These are phyloP conservation scores for Altica lythri DNA, from an alignment of 2,888 invertebrate species.

Conservation along the genomic window DNA sequence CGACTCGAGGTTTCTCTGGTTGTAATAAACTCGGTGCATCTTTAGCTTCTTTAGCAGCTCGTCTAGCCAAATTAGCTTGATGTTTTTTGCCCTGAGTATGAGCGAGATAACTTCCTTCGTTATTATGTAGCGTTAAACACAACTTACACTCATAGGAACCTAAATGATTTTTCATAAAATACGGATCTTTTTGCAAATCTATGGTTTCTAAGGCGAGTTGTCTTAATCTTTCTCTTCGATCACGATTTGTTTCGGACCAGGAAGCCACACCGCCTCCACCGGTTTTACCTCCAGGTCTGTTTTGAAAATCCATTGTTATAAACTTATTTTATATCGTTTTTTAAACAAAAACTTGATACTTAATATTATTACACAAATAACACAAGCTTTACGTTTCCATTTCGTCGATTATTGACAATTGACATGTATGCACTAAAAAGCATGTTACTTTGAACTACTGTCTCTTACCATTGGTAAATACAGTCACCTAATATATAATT, in stretches of 20 bases:
- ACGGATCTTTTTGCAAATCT: slow-evolving; percentile 98
- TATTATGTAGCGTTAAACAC: slow-evolving; percentile 97
- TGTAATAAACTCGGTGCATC: slow-evolving; percentile 94
- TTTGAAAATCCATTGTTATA: slow-evolving; percentile 94
- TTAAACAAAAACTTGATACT: too few relatives aligned
- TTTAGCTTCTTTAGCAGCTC: slow-evolving; percentile 98
- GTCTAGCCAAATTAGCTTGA: slow-evolving; percentile 95
- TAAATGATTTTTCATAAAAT: slow-evolving; percentile 99
- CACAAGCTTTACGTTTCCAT: too few relatives aligned
- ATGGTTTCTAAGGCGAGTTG: slow-evolving; percentile 98
- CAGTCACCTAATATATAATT: too few relatives aligned
- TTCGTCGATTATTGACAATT: too few relatives aligned
- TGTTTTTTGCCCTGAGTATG: slow-evolving; percentile 98
- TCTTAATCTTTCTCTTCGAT: slow-evolving; percentile 91
- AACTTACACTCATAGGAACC: slow-evolving; percentile 98
- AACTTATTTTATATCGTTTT: too few relatives aligned
- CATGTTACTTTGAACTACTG: too few relatives aligned
- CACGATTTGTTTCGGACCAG: slow-evolving; percentile 97
- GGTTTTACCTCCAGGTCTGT: slow-evolving; percentile 97
- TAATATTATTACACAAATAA: too few relatives aligned
- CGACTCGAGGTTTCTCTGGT: slow-evolving; percentile 94
- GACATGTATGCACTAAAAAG: too few relatives aligned
- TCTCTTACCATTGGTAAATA: too few relatives aligned
- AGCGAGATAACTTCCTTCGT: slow-evolving; percentile 98
- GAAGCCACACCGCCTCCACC: slow-evolving; percentile 99